These are phyloP conservation scores for Isichthys henryi DNA, from an alignment of 2,113 vertebrate genomes.

Conservation along the genomic window DNA sequence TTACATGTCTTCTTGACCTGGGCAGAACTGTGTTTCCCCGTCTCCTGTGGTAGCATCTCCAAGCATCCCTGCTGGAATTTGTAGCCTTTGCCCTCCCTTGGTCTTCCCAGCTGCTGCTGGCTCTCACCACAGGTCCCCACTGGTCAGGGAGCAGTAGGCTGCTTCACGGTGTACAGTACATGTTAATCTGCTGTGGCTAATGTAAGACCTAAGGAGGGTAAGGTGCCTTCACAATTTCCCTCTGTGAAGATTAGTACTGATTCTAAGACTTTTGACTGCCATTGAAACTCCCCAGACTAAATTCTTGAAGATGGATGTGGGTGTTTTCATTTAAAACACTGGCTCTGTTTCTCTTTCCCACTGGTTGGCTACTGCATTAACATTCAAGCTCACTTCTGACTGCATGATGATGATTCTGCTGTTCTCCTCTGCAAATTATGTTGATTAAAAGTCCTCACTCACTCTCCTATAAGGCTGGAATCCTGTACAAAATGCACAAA, in stretches of 20 bases:
- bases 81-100: background rate
- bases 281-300: background rate
- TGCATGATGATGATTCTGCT: constrained; percentile 19
- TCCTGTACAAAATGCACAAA: constrained; percentile 24
- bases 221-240: background rate
- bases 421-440: background rate
- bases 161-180: background rate
- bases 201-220: background rate
- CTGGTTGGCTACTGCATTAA: constrained; percentile 30
- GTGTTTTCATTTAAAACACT: background rate
- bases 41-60: background rate
- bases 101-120: background rate
- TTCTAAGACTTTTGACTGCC: background rate
- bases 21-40: background rate
- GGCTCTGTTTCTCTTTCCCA: background rate
- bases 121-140: background rate
- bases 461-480: background rate
- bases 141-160: background rate
- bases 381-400: constrained; percentile 9
- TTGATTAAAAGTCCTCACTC: background rate
- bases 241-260: background rate
- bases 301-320: background rate
- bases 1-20: background rate
- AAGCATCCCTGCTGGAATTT: background rate
- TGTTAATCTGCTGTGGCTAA: background rate